Conservation (phyloP, 1,140 invertebrate genomes). For the Ips typographus region DNA sequence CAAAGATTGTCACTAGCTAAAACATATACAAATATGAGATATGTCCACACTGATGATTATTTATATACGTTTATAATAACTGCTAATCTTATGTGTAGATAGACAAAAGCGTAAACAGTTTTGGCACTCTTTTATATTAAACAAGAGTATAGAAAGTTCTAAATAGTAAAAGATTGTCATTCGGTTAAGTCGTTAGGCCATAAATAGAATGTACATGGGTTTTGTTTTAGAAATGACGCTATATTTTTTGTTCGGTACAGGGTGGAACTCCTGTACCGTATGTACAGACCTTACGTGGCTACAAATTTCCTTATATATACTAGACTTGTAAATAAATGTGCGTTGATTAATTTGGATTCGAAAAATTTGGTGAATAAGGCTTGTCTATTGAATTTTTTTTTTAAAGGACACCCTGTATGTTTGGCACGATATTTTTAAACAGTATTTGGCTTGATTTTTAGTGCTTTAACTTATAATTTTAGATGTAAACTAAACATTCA, state of each 20-base stretch:
- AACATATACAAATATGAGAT: slow-evolving; percentile 31
- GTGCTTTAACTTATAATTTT: too few relatives aligned
- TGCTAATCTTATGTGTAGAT: neutral
- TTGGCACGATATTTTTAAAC: too few relatives aligned
- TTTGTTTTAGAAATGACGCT: slow-evolving; percentile 28
- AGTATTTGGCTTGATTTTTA: too few relatives aligned
- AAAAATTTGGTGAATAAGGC: too few relatives aligned
- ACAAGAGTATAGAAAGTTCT: slow-evolving; percentile 17
- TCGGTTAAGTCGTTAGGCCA: slow-evolving; percentile 23
- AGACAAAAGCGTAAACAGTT: neutral
- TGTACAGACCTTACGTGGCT: too few relatives aligned
- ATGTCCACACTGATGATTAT: slow-evolving; percentile 40
- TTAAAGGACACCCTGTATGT: too few relatives aligned
- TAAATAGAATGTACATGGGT: slow-evolving; percentile 18
- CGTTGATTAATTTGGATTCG: too few relatives aligned
- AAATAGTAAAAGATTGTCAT: slow-evolving; percentile 29
- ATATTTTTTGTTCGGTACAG: neutral
- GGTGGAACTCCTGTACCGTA: neutral
- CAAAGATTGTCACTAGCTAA: slow-evolving; percentile 45
- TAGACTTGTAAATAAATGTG: too few relatives aligned
- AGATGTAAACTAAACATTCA: too few relatives aligned
- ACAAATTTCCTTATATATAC: too few relatives aligned
- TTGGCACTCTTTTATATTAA: neutral
- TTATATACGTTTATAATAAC: neutral
- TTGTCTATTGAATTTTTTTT: too few relatives aligned